Evolutionary conservation across 2,113 vertebrate species (phyloP), one percentile per base, ranked within the genome.

Genomic region (Lagopus muta): DNA sequence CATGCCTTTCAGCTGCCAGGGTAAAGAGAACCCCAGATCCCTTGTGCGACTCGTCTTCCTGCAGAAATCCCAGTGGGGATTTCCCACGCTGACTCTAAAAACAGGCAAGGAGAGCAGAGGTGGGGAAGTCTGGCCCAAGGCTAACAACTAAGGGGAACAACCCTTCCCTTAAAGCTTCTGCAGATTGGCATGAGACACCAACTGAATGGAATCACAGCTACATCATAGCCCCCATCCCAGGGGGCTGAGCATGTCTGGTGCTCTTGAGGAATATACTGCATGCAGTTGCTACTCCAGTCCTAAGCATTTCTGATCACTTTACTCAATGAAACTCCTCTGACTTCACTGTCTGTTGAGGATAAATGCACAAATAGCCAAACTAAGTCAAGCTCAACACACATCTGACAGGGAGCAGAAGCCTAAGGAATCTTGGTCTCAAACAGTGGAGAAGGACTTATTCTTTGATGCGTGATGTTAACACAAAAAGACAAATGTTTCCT

Each of bases 281-380:
- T 24, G 67, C 66, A 72, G 88, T 36, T 86, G 52, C 42, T 0
- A 94, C 75, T 71, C 82, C 60, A 30, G 67, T 67, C 65, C 82
- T 91, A 93, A 96, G 90, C 88, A 92, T 65, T 65, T 94, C 80
- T 93, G 58, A 85, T 69, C 73, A 83, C 43, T 47, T 88, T 4
- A 85, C 67, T 45, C 60, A 85, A 84, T 75, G 70, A 89, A 94
- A 88, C 54, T 90, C 71, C 50, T n/a, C 55, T 0, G 14, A 75
- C 36, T 69, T 71, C 73, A 75, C 72, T 90, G 65, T 20, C 48
- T 90, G 82, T 61, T 84, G 43, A 92, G 80, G 90, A 90, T 72
- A 88, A 94, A 93, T 72, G 88, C 88, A 88, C 32, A 64, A 88
- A 86, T 10, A 92, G 67, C 55, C 62, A 15, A 77, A 81, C 21